Percentiles rank a stretch among this genome's conserved stretches.
phyloP scores from a whole-genome alignment of 2,113 vertebrate species.

The Eptesicus fuscus region DNA sequence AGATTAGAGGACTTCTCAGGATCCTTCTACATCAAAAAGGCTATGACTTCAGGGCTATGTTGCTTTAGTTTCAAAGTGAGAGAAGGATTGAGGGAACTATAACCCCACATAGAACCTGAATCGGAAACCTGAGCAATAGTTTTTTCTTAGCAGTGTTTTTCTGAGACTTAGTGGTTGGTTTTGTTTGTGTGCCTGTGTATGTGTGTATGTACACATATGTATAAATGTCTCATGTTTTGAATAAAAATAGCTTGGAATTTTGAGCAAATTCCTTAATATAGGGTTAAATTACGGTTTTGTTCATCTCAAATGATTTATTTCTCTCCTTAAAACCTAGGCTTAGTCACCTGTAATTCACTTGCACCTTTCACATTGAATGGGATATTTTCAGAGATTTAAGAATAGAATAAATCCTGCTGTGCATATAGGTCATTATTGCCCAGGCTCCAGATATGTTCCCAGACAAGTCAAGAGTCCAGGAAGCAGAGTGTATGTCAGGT shows the following conservation, averaged over 20 bases:
- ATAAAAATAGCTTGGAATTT: not conserved
- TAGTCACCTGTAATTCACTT: not conserved
- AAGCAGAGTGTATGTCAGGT: not conserved
- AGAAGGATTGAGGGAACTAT: not conserved
- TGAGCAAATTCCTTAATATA: not conserved
- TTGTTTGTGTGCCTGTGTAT: not conserved
- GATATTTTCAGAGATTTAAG: slow-evolving; percentile 23
- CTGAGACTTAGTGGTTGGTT: not conserved
- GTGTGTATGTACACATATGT: not conserved
- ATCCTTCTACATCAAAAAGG: not conserved
- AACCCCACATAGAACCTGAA: not conserved
- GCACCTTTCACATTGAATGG: not conserved
- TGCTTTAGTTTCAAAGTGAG: not conserved
- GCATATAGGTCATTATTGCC: slow-evolving; percentile 19
- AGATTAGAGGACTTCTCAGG: not conserved
- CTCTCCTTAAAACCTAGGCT: slow-evolving; percentile 20
- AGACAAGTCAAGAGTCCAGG: slow-evolving; percentile 5
- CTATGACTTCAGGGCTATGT: not conserved
- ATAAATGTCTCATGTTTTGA: not conserved
- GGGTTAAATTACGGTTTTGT: not conserved
- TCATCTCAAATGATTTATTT: slow-evolving; percentile 20
- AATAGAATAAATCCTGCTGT: slow-evolving; percentile 32
- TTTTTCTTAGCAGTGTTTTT: not conserved
- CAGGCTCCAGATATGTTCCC: slow-evolving; percentile 24
- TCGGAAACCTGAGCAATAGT: not conserved